Conservation (phyloP, 2,113 vertebrate genomes). For the Pseudonaja textilis region DNA sequence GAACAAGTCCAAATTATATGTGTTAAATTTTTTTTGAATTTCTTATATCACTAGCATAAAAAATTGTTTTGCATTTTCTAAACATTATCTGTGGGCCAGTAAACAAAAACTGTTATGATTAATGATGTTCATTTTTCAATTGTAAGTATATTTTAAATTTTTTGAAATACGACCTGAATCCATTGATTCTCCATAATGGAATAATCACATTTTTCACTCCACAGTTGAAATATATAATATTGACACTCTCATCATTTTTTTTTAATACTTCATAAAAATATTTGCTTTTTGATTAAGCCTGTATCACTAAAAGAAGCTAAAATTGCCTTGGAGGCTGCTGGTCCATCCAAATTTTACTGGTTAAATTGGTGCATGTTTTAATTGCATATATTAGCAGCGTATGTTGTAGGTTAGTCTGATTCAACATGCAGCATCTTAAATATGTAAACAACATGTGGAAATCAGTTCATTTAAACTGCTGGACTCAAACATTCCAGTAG, state of each 20-base stretch:
- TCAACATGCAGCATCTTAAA: neutral
- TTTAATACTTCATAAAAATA: neutral
- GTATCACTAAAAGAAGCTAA: neutral
- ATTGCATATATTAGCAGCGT: neutral
- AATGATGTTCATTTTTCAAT: neutral
- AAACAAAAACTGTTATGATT: neutral
- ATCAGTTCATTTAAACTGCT: neutral
- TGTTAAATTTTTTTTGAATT: neutral
- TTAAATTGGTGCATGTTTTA: neutral
- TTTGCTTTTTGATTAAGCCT: neutral
- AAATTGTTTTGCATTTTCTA: neutral
- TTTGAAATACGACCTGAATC: neutral
- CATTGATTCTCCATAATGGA: neutral
- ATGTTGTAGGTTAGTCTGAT: neutral
- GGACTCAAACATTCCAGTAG: neutral
- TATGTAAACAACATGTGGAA: neutral
- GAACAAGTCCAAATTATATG: neutral
- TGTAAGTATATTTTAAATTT: neutral
- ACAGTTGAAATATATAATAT: neutral
- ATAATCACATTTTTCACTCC: neutral
- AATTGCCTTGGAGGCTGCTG: neutral
- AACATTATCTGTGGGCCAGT: neutral
- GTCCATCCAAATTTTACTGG: neutral
- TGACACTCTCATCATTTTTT: neutral
- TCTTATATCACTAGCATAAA: neutral